Base-by-base conservation (phyloP, 2,888 invertebrate genomes). In the Epicampocera succincta region DNA sequence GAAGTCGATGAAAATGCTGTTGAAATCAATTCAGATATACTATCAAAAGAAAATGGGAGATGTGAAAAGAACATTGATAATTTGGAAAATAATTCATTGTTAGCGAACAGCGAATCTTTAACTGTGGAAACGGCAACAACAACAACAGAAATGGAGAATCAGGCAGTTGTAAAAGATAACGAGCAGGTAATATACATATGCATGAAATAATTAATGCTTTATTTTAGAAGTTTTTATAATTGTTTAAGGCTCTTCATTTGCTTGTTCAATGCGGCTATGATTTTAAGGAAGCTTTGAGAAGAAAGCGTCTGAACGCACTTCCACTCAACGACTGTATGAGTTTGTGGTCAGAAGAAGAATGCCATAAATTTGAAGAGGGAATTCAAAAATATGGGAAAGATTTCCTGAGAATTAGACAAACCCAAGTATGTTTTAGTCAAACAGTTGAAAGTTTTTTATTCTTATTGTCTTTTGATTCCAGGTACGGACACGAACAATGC, bases 321-420 rank as follows among this genome's bases (percentile, higher is more conserved):
- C 92, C 93, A 0, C 83, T 92, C 4, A 92, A 93, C 13, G 95
- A 96, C 86, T 94, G 95, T 0, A 94, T 95, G 92, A 96, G 96
- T 87, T 92, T 96, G 2, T 99, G 99, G 98, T 98, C 98, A 1
- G 98, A 99, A 90, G 98, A 98, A 88, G 99, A 99, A 90, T 98
- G 98, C 91, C 93, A 96, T 73, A 97, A 97, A 90, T 99, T 99
- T 92, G 99, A 99, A 92, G 96, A 96, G 87, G 99, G 99, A 46
- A 93, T 99, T 9, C 94, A 97, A 88, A 94, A 94, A 77, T 97
- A 96, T 88, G 99, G 99, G 38, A 99, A 99, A 92, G 98, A 99
- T 91, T 99, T 99, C 90, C 96, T 97, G 90, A 93, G 95, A 84
- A 99, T 99, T 88, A 96, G 97, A 87, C 96, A 97, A 89, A 95